phyloP scores from a whole-genome alignment of 2,113 vertebrate genomes.

The Grallaria varia region DNA sequence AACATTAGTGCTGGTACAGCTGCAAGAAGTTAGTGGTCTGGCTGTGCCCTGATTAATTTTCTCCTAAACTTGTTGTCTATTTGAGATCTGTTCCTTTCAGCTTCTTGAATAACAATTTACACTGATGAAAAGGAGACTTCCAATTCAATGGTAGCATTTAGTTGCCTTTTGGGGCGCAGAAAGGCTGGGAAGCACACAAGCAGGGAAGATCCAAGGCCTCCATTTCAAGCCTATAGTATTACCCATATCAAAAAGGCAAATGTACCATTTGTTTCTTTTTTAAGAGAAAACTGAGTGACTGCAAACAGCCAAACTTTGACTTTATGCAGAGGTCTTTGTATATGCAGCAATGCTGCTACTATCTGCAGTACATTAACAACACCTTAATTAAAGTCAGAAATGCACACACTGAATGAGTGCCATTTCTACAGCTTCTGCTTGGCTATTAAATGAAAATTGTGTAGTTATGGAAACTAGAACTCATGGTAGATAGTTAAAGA shows the following conservation, averaged over 20 bases:
- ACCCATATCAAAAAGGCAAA: not conserved
- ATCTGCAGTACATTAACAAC: not conserved
- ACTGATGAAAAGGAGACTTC: not conserved
- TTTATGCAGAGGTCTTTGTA: slow-evolving; percentile 5
- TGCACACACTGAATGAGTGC: slow-evolving; percentile 6
- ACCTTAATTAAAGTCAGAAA: slow-evolving; percentile 48
- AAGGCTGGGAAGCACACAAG: not conserved
- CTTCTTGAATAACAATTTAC: slow-evolving; percentile 31
- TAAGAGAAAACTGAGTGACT: not conserved
- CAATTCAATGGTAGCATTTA: slow-evolving; percentile 21
- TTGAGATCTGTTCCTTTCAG: slow-evolving; percentile 14
- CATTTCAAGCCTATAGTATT: not conserved
- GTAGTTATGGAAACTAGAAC: slow-evolving; percentile 64
- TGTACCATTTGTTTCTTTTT: not conserved
- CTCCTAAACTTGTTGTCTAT: slow-evolving; percentile 29
- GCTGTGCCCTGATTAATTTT: slow-evolving; percentile 39
- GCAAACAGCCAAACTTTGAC: not conserved
- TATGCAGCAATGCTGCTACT: not conserved
- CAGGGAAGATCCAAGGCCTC: not conserved
- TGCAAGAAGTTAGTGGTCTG: slow-evolving; percentile 18
- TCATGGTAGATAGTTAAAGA: slow-evolving; percentile 54
- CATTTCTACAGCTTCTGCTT: slow-evolving; percentile 44
- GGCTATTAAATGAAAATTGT: slow-evolving; percentile 56
- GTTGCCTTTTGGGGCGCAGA: slow-evolving; percentile 19
- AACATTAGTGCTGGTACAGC: slow-evolving; percentile 63